Conservation (phyloP, 35 echinoderm and acorn worm genomes). For the Apostichopus japonicus region DNA sequence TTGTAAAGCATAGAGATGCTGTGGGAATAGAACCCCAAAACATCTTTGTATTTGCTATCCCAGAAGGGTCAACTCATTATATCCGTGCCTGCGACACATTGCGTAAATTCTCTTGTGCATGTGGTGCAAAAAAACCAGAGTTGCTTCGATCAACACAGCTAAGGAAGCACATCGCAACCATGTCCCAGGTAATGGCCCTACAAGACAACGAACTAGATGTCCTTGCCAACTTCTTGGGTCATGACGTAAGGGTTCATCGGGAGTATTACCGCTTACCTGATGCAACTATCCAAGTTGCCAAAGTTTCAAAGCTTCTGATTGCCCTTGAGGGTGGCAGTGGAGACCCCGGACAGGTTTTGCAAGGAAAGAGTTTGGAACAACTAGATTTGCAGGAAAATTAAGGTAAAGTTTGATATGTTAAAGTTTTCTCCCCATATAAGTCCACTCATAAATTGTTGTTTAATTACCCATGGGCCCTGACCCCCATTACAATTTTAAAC, state of each 20-base stretch:
- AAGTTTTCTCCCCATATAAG: not conserved
- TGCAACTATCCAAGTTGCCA: constrained; percentile 56
- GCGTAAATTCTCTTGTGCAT: constrained; percentile 35
- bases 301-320: constrained; percentile 61
- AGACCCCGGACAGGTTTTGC: not conserved
- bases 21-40: not conserved
- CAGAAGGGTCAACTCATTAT: not conserved
- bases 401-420: not conserved
- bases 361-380: constrained; percentile 51
- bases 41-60: constrained; percentile 29
- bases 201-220: constrained; percentile 75
- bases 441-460: not conserved
- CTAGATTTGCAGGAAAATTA: not conserved
- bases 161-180: constrained; percentile 62
- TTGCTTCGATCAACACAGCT: constrained; percentile 57
- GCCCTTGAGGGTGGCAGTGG: constrained; percentile 58
- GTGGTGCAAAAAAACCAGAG: constrained; percentile 66
- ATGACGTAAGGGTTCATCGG: constrained; percentile 65
- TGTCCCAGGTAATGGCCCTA: not conserved
- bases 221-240: constrained; percentile 67
- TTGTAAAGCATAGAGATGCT: not conserved
- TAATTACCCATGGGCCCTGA: not conserved
- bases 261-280: constrained; percentile 76
- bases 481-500: not conserved
- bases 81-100: constrained; percentile 65